A percentile compares a stretch with the other conserved stretches of the same genome.
Conservation (phyloP, 1,140 invertebrate genomes). For the Sinonovacula constricta region DNA sequence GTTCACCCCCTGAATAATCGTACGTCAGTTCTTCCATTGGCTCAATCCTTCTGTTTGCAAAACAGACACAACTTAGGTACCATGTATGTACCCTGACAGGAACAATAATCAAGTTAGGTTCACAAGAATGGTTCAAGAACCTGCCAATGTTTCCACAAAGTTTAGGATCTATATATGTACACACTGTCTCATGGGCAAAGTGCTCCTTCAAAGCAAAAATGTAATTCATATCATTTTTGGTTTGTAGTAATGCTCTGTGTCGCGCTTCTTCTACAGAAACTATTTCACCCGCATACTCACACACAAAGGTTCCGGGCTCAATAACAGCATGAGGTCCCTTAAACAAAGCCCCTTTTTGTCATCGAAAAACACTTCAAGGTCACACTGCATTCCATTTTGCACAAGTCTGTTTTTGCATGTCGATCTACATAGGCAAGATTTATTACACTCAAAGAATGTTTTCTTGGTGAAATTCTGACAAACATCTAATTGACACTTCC, state of each 20-base stretch:
- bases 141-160: constrained; percentile 91
- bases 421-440: constrained; percentile 82
- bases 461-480: background rate
- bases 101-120: constrained; percentile 88
- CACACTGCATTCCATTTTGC: constrained; percentile 84
- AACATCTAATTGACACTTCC: constrained; percentile 42
- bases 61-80: constrained; percentile 89
- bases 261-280: constrained; percentile 85
- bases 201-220: constrained; percentile 89
- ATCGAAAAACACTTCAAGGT: constrained; percentile 81
- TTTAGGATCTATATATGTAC: constrained; percentile 89
- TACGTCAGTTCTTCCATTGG: constrained; percentile 86
- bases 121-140: constrained; percentile 95
- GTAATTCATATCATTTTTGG: constrained; percentile 84
- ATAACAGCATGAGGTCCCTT: constrained; percentile 82
- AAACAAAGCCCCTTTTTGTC: constrained; percentile 87
- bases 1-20: constrained; percentile 66
- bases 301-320: constrained; percentile 86
- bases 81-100: constrained; percentile 86
- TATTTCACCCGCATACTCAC: constrained; percentile 96
- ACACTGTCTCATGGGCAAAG: constrained; percentile 77
- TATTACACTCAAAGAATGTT: constrained; percentile 86
- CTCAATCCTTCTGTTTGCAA: constrained; percentile 85
- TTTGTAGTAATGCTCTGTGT: constrained; percentile 72
- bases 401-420: constrained; percentile 85